Base-by-base conservation (phyloP, 2,113 vertebrate genomes). In the Passerina amoena region DNA sequence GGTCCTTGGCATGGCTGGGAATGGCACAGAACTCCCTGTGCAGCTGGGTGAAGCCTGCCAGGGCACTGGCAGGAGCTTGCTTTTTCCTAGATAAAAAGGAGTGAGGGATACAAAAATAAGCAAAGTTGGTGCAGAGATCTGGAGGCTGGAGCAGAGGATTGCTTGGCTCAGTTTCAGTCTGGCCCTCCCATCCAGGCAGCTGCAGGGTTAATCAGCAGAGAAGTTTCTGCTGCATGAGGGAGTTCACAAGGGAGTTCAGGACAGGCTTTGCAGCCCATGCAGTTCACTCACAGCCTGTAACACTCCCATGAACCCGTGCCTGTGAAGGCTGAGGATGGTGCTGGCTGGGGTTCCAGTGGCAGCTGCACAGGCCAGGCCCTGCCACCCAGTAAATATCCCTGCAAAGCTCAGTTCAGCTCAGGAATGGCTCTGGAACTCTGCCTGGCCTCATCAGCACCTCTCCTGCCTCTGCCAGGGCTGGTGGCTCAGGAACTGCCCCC, bases 361-460 rank as follows among this genome's bases (percentile, higher is more conserved):
- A 87, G 61, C 81, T 40, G 8, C 4, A 15, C 51, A 11, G 42
- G 57, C 19, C 28, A 11, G 10, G 56, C 35, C 69, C 69, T 92
- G 85, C 87, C 87, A 89, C 90, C 70, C 80, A 75, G 75, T 92
- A 90, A 92, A 95, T 93, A 85, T 68, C 92, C 61, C 33, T 4
- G 68, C 27, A 37, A 85, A 76, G 66, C 64, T 17, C 65, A 6
- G 3, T 9, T 61, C 14, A 5, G 40, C 78, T 92, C 44, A 7
- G 57, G 45, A 88, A 30, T 2, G 9, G 3, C 71, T 90, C 40
- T 77, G 64, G 73, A 91, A 22, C 51, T 12, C 35, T 23, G 11
- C 65, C 35, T 8, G 3, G 86, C 75, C 82, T 61, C 57, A 0
- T 11, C 60, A 84, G 59, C 70, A 28, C 59, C 22, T 71, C 47